Conservation (phyloP, 2,797 vertebrate genomes). For the Cynodonichthys magdalenae region DNA sequence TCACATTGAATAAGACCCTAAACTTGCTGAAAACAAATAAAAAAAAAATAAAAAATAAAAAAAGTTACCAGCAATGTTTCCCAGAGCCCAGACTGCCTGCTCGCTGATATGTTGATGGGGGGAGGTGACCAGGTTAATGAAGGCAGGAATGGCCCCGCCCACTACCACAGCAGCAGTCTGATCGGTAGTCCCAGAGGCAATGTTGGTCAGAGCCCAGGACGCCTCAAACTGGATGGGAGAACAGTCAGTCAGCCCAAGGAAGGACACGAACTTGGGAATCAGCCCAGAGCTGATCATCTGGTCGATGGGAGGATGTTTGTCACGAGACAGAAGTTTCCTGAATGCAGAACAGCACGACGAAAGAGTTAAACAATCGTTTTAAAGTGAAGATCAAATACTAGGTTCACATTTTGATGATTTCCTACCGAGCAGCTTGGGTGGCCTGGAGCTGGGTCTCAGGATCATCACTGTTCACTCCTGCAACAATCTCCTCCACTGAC, state of each 20-base stretch:
- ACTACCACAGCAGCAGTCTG: slow-evolving; percentile 95
- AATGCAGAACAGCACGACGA: neutral
- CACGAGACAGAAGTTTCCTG: slow-evolving; percentile 95
- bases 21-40: neutral
- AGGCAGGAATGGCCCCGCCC: slow-evolving; percentile 91
- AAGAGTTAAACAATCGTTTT: neutral
- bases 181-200: slow-evolving; percentile 92
- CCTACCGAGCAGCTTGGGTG: slow-evolving; percentile 94
- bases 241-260: slow-evolving; percentile 84
- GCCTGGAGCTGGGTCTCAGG: slow-evolving; percentile 90
- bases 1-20: neutral
- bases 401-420: neutral
- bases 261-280: slow-evolving; percentile 91
- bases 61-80: slow-evolving; percentile 93
- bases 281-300: slow-evolving; percentile 90
- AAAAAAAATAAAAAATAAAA: too few relatives aligned
- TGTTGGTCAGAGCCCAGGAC: slow-evolving; percentile 97
- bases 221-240: slow-evolving; percentile 96
- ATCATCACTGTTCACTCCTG: slow-evolving; percentile 84
- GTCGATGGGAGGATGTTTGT: slow-evolving; percentile 95
- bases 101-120: slow-evolving; percentile 94
- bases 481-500: slow-evolving; percentile 93
- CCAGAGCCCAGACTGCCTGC: slow-evolving; percentile 96
- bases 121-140: slow-evolving; percentile 88
- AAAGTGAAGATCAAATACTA: neutral